A percentile compares a stretch with the other conserved stretches of the same genome.
Evolutionary conservation across 2,888 invertebrate species (phyloP).

Genomic region (Dastarcus helophoroides): DNA sequence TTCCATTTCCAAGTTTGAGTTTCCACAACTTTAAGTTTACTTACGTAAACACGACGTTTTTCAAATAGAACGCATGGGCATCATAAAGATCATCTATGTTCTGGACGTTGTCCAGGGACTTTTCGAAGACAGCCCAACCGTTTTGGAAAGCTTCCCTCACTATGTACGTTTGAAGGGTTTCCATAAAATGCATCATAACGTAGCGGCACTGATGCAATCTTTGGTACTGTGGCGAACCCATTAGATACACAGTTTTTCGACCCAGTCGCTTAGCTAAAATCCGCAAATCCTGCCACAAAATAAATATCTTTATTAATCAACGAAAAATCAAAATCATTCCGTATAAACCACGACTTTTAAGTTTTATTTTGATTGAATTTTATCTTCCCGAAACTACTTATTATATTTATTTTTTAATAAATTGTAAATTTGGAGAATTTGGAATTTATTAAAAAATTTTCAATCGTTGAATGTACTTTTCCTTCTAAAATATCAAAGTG

Average conservation of each 20-base stretch:
- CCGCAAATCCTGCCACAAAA: conserved; percentile 44
- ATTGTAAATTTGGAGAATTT: too few species aligned
- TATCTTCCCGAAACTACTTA: too few species aligned
- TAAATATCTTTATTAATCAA: too few species aligned
- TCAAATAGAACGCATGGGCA: conserved; percentile 62
- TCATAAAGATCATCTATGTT: conserved; percentile 63
- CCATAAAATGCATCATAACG: conserved; percentile 64
- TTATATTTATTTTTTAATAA: too few species aligned
- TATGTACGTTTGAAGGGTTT: conserved; percentile 65
- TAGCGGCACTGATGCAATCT: conserved; percentile 61
- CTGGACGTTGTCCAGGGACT: conserved; percentile 49
- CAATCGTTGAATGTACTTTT: too few species aligned
- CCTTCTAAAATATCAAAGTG: too few species aligned
- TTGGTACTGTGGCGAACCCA: conserved; percentile 56
- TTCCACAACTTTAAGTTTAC: too few species aligned
- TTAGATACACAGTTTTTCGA: conserved; percentile 35
- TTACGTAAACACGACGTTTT: conserved; percentile 57
- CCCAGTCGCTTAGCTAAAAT: conserved; percentile 27
- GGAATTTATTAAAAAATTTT: too few species aligned
- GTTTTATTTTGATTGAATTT: too few species aligned
- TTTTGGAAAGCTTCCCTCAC: conserved; percentile 63
- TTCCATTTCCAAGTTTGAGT: too few species aligned
- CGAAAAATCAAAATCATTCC: too few species aligned
- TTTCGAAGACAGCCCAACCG: conserved; percentile 64
- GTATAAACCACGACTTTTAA: too few species aligned